These are phyloP conservation scores for Oreochromis spilurus DNA, from an alignment of 2,113 vertebrate species.

Conservation along the genomic window DNA sequence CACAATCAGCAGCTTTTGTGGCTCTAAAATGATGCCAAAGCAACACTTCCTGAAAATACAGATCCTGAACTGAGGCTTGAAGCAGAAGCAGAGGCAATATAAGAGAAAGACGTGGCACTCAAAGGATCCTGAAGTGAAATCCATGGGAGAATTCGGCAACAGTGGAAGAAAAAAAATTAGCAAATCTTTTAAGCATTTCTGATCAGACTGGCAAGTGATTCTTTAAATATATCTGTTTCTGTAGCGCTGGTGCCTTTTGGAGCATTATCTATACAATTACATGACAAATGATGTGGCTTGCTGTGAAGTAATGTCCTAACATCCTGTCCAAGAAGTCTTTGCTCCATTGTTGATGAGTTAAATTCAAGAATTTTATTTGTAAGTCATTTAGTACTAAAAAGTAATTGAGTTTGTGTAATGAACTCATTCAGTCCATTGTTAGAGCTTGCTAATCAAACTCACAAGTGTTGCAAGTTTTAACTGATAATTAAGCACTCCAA, in stretches of 20 bases:
- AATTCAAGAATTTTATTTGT: not conserved
- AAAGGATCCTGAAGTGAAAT: not conserved
- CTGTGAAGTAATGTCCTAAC: not conserved
- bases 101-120: not conserved
- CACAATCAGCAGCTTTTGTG: not conserved
- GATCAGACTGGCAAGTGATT: not conserved
- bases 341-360: not conserved
- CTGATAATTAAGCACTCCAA: not conserved
- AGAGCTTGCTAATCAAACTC: not conserved
- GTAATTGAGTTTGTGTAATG: not conserved
- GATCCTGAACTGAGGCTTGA: not conserved
- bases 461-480: not conserved
- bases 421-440: not conserved
- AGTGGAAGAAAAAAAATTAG: not conserved
- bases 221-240: not conserved
- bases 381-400: not conserved
- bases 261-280: not conserved
- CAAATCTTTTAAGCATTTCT: not conserved
- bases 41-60: not conserved
- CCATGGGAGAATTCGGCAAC: not conserved
- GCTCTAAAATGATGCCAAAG: not conserved
- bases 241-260: not conserved
- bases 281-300: not conserved
- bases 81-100: not conserved
- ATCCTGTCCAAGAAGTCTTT: not conserved